Base-by-base conservation (phyloP, 2,888 invertebrate genomes). In the Incurvaria masculella region DNA sequence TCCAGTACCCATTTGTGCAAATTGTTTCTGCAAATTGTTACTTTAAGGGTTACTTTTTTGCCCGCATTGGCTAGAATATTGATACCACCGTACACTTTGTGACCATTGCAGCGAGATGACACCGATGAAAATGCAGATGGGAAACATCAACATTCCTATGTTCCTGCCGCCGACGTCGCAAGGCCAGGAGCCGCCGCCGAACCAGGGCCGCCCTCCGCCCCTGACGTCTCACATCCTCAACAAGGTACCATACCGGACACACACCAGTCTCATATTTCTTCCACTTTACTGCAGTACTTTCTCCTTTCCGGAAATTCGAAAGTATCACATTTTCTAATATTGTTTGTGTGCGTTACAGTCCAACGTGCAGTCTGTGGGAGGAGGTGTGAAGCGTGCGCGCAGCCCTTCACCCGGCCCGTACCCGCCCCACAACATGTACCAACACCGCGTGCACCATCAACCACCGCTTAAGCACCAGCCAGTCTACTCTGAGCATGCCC, bases 61-160 rank as follows among this genome's bases (percentile, higher is more conserved):
- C 47, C 42, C 41, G 4, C 19, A 27, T 45, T n/a, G n/a, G n/a
- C n/a, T n/a, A n/a, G n/a, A n/a, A n/a, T n/a, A n/a, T n/a, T n/a
- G n/a, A n/a, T n/a, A n/a, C n/a, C n/a, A n/a, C n/a, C n/a, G n/a
- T n/a, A n/a, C n/a, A n/a, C n/a, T n/a, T n/a, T n/a, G n/a, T n/a
- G n/a, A n/a, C n/a, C 47, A 59, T 65, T 72, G 47, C 64, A 83
- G 86, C 67, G 87, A 87, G 62, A 76, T 86, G 68, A 81, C 83
- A 45, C 73, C 84, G 45, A 76, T 78, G 68, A 78, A 79, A 55
- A 86, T 86, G 69, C 73, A 73, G 11, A 68, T 74, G 66, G 64
- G 42, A 48, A 72, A 69, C 51, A 82, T 86, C 16, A 85, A 85
- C 58, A 82, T 86, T 19, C 88, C 87, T 51, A 82, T 89, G 62